Evolutionary conservation across 2,113 vertebrate species (phyloP).

Genomic region (Orthonyx spaldingii): DNA sequence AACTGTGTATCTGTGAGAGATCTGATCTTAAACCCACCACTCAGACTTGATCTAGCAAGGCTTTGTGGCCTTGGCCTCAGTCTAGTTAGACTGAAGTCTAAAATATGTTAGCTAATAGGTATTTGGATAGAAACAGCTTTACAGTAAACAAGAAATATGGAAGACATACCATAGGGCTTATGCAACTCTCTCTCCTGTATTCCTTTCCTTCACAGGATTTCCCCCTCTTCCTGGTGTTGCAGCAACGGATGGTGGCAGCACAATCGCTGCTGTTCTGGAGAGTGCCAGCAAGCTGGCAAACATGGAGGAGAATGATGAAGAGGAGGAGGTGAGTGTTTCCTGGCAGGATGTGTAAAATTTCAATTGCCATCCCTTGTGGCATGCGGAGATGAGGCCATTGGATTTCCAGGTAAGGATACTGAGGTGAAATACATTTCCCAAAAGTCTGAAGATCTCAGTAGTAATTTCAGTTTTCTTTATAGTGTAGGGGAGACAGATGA

Average conservation of each 20-base stretch:
- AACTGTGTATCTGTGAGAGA: not conserved
- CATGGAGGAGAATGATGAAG: conserved; percentile 74
- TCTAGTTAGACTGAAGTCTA: not conserved
- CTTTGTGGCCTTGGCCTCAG: not conserved
- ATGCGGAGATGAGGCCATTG: not conserved
- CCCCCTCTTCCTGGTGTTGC: conserved; percentile 89
- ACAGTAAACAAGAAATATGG: not conserved
- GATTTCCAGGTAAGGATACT: not conserved
- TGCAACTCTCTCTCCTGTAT: not conserved
- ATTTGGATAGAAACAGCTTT: not conserved
- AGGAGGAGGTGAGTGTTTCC: conserved; percentile 67
- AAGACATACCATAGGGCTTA: not conserved
- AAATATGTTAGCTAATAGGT: not conserved
- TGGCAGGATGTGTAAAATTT: not conserved
- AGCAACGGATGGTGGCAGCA: conserved; percentile 58
- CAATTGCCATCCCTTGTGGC: not conserved
- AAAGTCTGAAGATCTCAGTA: not conserved
- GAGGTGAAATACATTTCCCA: not conserved
- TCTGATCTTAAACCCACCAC: not conserved
- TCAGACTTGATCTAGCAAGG: not conserved
- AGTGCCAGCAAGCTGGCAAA: conserved; percentile 78
- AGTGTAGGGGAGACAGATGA: not conserved
- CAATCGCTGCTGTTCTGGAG: conserved; percentile 79
- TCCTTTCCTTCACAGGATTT: conserved; percentile 78
- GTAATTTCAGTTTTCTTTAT: not conserved